phyloP scores from a whole-genome alignment of 2,888 invertebrate species.

The Ypsolopha scabrella region DNA sequence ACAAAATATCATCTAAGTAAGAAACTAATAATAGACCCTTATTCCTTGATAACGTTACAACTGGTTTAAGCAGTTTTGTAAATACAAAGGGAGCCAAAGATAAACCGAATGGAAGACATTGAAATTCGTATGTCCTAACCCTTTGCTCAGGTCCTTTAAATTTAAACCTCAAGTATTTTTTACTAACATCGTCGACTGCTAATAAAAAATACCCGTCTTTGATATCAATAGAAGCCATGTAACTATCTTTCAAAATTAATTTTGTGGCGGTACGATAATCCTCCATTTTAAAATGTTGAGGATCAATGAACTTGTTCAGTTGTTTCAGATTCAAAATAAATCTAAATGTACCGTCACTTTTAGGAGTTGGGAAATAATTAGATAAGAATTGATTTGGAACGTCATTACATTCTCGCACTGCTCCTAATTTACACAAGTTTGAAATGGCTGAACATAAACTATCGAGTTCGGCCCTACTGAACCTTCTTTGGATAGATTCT shows the following conservation, averaged over 20 bases:
- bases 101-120: background rate
- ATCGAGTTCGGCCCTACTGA: background rate
- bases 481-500: background rate
- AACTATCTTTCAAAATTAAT: background rate
- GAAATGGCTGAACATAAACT: background rate
- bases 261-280: slow-evolving; percentile 4
- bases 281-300: slow-evolving; percentile 5
- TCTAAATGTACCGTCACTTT: slow-evolving; percentile 2
- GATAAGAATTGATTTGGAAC: slow-evolving; percentile 2
- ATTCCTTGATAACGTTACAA: background rate
- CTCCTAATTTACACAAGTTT: background rate
- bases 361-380: slow-evolving; percentile 4
- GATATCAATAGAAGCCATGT: background rate
- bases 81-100: background rate
- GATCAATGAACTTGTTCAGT: slow-evolving; percentile 4
- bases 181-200: background rate
- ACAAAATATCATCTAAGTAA: too few species aligned
- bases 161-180: background rate
- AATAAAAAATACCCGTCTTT: slow-evolving; percentile 5
- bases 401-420: background rate
- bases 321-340: slow-evolving; percentile 6
- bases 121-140: background rate
- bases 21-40: too few species aligned
- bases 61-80: too few species aligned
- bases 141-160: background rate